Evolutionary conservation across 1,140 invertebrate genomes (phyloP), one percentile per base, ranked within the genome.

Genomic region (Drosophila azteca): DNA sequence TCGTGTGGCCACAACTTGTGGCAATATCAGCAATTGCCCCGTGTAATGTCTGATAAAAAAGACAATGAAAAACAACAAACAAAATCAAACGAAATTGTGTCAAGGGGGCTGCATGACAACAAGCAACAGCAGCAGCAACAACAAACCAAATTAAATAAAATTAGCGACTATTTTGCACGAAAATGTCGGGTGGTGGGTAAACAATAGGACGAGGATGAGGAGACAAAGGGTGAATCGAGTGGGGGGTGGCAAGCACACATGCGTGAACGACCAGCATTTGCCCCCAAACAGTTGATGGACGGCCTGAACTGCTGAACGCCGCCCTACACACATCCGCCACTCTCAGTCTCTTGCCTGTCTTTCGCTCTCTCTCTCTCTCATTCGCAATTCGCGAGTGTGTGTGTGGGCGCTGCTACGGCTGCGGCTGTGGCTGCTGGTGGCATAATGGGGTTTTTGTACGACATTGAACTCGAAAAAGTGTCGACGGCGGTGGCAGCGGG

Each of bases 401-500:
- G 44, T 72, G 81, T 77, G 70, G 71, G 70, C 65, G 57, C 57
- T 35, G 31, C 9, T 35, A 9, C 26, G 43, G 69, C 54, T 45
- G 57, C 57, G 22, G 31, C 9, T 35, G 31, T 17, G 43, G 69
- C 54, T 45, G 76, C 59, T 77, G 73, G 69, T 69, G 66, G 66
- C 81, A 85, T 84, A 85, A 87, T 87, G 85, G 73, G 81, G 85
- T 82, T 90, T 78, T 85, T 74, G 85, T 76, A 72, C 85, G 85
- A 90, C 85, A 90, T 90, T 90, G 85, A 90, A 90, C 85, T 90
- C 85, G 85, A 90, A 88, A 90, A 69, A 77, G 81, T 90, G 82
- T 74, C 71, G 29, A 29, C 29, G 29, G 29, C 29, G 29, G 29
- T 6, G 29, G 8, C 29, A 2, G 29, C 29, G 29, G 29, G 57